Conservation (phyloP, 1,140 invertebrate genomes). For the Papilio aristodemus region DNA sequence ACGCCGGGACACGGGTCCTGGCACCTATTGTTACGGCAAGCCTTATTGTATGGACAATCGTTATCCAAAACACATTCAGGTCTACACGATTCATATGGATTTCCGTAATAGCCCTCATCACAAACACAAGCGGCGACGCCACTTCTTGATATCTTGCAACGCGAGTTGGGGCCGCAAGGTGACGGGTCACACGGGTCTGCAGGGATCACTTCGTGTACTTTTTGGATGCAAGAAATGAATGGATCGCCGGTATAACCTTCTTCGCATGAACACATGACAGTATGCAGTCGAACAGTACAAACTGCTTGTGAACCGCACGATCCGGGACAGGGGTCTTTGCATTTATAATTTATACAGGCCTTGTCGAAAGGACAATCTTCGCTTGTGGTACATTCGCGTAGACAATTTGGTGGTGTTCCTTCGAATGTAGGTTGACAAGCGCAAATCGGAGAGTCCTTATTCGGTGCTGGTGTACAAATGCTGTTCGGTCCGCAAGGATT, state of each 20-base stretch:
- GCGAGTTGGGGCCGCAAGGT: slow-evolving; percentile 85
- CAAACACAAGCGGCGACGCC: slow-evolving; percentile 84
- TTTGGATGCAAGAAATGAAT: slow-evolving; percentile 64
- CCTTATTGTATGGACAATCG: slow-evolving; percentile 83
- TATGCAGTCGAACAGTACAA: slow-evolving; percentile 87
- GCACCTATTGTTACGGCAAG: slow-evolving; percentile 85
- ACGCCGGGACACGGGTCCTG: slow-evolving; percentile 85
- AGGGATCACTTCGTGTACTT: slow-evolving; percentile 53
- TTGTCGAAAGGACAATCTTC: slow-evolving; percentile 85
- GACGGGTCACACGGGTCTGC: slow-evolving; percentile 83
- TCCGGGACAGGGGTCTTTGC: slow-evolving; percentile 86
- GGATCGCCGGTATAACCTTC: slow-evolving; percentile 76
- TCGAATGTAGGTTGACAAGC: slow-evolving; percentile 84
- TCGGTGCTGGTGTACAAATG: slow-evolving; percentile 82
- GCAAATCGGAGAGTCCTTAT: slow-evolving; percentile 83
- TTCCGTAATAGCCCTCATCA: slow-evolving; percentile 85
- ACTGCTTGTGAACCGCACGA: slow-evolving; percentile 84
- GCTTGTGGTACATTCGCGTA: slow-evolving; percentile 86
- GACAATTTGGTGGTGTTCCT: slow-evolving; percentile 85
- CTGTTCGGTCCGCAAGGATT: slow-evolving; percentile 87
- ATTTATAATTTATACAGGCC: slow-evolving; percentile 87
- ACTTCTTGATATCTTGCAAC: slow-evolving; percentile 81
- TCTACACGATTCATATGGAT: slow-evolving; percentile 81
- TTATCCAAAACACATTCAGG: slow-evolving; percentile 86
- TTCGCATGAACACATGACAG: slow-evolving; percentile 87